These are phyloP conservation scores for Origma solitaria DNA, from an alignment of 2,113 vertebrate genomes.

Conservation along the genomic window DNA sequence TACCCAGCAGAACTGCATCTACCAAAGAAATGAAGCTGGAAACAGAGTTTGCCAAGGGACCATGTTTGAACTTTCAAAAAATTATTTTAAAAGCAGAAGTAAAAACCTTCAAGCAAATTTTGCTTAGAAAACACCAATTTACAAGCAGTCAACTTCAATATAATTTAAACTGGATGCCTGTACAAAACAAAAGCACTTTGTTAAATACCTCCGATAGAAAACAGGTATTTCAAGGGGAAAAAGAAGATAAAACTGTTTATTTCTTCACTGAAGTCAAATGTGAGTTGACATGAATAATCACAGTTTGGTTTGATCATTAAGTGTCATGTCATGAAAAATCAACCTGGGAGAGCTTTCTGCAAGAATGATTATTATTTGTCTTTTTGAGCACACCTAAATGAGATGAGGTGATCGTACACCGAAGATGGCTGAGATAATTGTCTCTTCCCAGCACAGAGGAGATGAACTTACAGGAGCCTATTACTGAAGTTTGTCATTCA, in stretches of 20 bases:
- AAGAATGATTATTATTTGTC: slow-evolving; percentile 47
- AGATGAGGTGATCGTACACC: not conserved
- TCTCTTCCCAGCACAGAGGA: slow-evolving; percentile 1
- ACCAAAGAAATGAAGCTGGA: not conserved
- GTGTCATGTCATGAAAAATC: slow-evolving; percentile 37
- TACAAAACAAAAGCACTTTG: not conserved
- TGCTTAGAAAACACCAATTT: not conserved
- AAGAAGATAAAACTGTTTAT: slow-evolving; percentile 19
- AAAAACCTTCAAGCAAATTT: not conserved
- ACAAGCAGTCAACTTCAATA: not conserved
- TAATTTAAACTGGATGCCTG: not conserved
- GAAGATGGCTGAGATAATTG: slow-evolving; percentile 24
- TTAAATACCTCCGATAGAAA: not conserved
- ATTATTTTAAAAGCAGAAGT: not conserved
- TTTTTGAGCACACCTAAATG: slow-evolving; percentile 41
- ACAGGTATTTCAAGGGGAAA: not conserved
- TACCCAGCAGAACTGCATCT: not conserved
- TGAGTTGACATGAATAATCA: slow-evolving; percentile 49
- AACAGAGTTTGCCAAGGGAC: not conserved
- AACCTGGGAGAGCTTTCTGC: slow-evolving; percentile 38
- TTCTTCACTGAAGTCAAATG: slow-evolving; percentile 15
- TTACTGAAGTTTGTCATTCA: slow-evolving; percentile 54
- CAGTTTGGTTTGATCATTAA: slow-evolving; percentile 35
- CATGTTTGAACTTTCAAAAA: not conserved
- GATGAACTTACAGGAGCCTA: slow-evolving; percentile 4